Conservation (phyloP, 64 coral and sea anemone species). For the Actinia equina region DNA sequence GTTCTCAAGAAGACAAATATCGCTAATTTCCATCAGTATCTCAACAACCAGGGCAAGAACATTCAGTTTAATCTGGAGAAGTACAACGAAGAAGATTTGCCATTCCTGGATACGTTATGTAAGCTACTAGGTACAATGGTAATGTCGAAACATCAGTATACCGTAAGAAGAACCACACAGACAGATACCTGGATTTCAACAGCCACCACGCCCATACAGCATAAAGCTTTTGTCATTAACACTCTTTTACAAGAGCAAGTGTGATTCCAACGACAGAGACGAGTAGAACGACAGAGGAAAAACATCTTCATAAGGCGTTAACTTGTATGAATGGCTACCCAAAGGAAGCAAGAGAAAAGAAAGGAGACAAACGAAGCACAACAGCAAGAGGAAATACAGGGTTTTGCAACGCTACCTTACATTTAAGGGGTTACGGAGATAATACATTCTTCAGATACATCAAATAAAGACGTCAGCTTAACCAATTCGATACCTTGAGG, state of each 20-base stretch:
- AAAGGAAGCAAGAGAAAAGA: neutral
- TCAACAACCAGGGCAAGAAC: neutral
- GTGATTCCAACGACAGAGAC: neutral
- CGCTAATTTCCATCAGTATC: neutral
- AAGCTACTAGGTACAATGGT: neutral
- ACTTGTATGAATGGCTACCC: slow-evolving; percentile 6
- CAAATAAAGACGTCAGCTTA: neutral
- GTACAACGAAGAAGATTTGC: neutral
- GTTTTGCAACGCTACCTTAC: neutral
- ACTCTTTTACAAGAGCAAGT: neutral
- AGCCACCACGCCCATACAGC: slow-evolving; percentile 16
- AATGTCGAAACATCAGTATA: neutral
- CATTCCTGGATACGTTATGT: slow-evolving; percentile 8
- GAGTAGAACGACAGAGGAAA: neutral
- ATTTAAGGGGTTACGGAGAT: neutral
- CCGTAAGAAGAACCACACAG: too few species aligned
- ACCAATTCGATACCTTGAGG: neutral
- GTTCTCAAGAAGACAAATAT: neutral
- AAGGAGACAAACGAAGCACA: neutral
- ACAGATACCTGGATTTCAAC: neutral
- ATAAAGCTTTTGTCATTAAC: neutral
- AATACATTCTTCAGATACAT: neutral
- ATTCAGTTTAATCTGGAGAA: slow-evolving; percentile 6
- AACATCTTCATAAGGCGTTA: neutral
- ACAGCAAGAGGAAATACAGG: neutral